A percentile compares a stretch with the other conserved stretches of the same genome.
phyloP scores from a whole-genome alignment of 2,113 vertebrate genomes.

The Athene noctua region DNA sequence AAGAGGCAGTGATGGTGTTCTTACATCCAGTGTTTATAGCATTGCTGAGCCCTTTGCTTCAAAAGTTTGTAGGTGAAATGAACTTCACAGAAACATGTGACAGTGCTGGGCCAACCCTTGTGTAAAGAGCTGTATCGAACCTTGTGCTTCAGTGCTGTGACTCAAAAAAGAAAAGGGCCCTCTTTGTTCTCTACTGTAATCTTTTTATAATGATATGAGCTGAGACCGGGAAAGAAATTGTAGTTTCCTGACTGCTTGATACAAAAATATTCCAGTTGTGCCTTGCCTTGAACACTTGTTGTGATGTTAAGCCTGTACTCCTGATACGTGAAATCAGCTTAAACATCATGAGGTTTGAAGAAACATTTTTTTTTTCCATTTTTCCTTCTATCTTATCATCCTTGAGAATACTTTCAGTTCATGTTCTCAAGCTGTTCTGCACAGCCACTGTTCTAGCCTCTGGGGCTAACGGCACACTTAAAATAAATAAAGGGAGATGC shows the following conservation, averaged over 20 bases:
- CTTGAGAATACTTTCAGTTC: neutral
- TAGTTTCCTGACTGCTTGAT: neutral
- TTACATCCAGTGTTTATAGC: fast-evolving
- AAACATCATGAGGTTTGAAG: neutral
- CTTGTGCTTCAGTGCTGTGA: neutral
- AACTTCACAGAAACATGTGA: neutral
- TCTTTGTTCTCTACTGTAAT: neutral
- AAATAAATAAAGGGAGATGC: neutral
- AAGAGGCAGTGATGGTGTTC: neutral
- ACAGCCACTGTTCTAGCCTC: neutral
- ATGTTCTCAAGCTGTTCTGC: neutral
- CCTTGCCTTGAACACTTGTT: neutral
- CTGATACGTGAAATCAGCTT: neutral
- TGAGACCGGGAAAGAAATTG: neutral
- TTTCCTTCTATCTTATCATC: neutral
- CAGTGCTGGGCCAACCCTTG: neutral
- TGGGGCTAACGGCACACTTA: neutral
- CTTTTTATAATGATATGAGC: neutral
- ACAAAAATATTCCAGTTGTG: neutral
- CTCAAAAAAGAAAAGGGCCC: neutral
- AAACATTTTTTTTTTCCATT: neutral
- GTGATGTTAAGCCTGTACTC: neutral
- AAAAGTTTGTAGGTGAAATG: neutral
- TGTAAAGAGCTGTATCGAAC: neutral
- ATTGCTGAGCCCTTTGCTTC: neutral